Percentiles rank a stretch among this genome's conserved stretches.
phyloP scores from a whole-genome alignment of 1,140 invertebrate species.

The Conopomorpha cramerella region DNA sequence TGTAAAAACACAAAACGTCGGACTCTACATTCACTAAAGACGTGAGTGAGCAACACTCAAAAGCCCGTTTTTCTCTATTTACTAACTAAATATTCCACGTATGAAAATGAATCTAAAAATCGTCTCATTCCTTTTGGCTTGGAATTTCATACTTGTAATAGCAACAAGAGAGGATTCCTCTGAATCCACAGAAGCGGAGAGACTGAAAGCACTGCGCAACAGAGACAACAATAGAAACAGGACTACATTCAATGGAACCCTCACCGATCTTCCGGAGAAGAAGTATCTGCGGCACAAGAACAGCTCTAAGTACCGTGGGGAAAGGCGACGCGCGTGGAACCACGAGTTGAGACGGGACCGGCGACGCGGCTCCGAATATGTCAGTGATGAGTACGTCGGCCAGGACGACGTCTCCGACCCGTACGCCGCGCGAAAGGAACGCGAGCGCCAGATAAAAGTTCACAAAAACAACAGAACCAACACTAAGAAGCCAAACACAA shows the following conservation, averaged over 20 bases:
- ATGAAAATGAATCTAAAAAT: conserved; percentile 31
- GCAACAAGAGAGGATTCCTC: conserved; percentile 32
- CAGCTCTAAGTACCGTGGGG: conserved; percentile 42
- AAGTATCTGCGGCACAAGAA: conserved; percentile 41
- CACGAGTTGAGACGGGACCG: conserved; percentile 37
- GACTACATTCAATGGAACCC: conserved; percentile 45
- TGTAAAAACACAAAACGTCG: not conserved
- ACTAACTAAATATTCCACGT: not conserved
- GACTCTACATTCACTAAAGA: not conserved
- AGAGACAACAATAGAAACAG: conserved; percentile 48
- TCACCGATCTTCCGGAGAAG: conserved; percentile 37
- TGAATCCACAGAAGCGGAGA: conserved; percentile 34
- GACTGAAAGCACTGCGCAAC: conserved; percentile 35
- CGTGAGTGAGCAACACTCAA: not conserved
- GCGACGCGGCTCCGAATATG: conserved; percentile 25
- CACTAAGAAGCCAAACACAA: conserved; percentile 14
- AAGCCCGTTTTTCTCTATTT: not conserved
- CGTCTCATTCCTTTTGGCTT: conserved; percentile 36
- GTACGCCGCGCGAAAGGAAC: too few species aligned
- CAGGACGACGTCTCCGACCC: conserved; percentile 22
- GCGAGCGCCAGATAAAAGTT: too few species aligned
- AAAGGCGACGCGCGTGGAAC: conserved; percentile 37
- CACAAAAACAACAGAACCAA: too few species aligned
- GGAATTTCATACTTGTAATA: conserved; percentile 43
- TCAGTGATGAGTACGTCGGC: too few species aligned